A percentile compares a stretch with the other conserved stretches of the same genome.
These are phyloP conservation scores for Zalophus californianus DNA, from an alignment of 2,797 vertebrate genomes.

Conservation along the genomic window DNA sequence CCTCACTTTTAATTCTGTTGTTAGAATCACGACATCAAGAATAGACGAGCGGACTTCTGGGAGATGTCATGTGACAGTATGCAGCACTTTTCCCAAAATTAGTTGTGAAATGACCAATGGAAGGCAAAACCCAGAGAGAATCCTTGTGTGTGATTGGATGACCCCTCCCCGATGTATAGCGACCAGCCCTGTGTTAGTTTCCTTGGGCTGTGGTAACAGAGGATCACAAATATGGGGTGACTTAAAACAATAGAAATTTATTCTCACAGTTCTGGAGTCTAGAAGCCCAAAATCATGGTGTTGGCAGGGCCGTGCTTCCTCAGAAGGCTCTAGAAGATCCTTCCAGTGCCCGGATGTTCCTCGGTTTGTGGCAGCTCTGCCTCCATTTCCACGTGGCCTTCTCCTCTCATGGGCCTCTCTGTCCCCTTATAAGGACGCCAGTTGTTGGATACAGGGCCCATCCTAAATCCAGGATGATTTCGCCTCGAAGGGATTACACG, in stretches of 20 bases:
- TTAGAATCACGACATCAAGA: slow-evolving; percentile 46
- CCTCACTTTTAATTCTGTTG: not conserved
- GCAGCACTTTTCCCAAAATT: not conserved
- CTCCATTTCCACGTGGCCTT: not conserved
- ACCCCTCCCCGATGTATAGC: not conserved
- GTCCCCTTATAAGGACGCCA: not conserved
- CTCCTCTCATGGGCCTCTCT: not conserved
- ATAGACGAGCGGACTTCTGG: slow-evolving; percentile 12
- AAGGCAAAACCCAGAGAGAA: not conserved
- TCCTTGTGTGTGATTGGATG: too few species aligned
- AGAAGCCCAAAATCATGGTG: not conserved
- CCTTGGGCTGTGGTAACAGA: not conserved
- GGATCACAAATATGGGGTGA: accelerated
- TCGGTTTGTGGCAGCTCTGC: not conserved
- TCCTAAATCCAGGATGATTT: slow-evolving; percentile 27
- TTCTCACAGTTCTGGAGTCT: not conserved
- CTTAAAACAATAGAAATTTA: not conserved
- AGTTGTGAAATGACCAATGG: not conserved
- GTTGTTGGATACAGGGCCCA: not conserved
- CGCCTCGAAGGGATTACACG: not conserved
- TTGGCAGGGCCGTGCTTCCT: accelerated
- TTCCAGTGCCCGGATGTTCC: not conserved
- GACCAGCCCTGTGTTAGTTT: not conserved
- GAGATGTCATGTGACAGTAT: not conserved
- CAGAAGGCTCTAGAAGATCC: not conserved